Conservation (phyloP, 37 sponge, comb jelly and placozoan species). For the Hexactinellida sp. region DNA sequence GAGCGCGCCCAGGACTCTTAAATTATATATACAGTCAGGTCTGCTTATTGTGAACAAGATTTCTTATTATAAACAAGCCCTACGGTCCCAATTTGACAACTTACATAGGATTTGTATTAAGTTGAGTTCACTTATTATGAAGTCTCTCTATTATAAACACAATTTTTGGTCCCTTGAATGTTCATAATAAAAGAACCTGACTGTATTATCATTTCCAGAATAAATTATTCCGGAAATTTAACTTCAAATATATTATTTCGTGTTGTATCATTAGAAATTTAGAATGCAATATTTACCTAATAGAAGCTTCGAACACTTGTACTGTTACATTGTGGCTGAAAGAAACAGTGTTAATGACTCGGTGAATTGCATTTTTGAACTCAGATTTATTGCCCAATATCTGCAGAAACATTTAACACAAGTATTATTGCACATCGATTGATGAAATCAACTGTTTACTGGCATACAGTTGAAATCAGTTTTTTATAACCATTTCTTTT, state of each 20-base stretch:
- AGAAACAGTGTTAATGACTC: conserved; percentile 56
- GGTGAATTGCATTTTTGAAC: conserved; percentile 66
- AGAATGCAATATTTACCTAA: conserved; percentile 37
- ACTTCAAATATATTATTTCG: neutral
- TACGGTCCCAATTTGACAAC: too few species aligned
- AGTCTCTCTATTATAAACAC: too few species aligned
- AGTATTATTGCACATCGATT: neutral
- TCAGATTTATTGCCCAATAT: conserved; percentile 72
- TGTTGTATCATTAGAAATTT: neutral
- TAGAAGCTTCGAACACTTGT: conserved; percentile 93
- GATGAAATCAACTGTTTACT: neutral
- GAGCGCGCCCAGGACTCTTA: conserved; percentile 77
- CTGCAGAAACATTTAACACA: conserved; percentile 15
- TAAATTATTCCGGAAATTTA: too few species aligned
- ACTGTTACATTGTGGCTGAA: conserved; percentile 70
- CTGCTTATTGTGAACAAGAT: too few species aligned
- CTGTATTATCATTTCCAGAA: neutral
- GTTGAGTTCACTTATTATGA: too few species aligned
- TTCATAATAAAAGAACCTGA: too few species aligned
- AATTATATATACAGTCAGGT: too few species aligned
- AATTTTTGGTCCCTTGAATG: too few species aligned
- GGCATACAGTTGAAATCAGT: neutral
- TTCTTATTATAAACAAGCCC: too few species aligned
- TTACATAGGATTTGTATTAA: too few species aligned
- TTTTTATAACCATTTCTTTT: too few species aligned